These are phyloP conservation scores for Babylonia areolata DNA, from an alignment of 1,140 invertebrate species.

Conservation along the genomic window DNA sequence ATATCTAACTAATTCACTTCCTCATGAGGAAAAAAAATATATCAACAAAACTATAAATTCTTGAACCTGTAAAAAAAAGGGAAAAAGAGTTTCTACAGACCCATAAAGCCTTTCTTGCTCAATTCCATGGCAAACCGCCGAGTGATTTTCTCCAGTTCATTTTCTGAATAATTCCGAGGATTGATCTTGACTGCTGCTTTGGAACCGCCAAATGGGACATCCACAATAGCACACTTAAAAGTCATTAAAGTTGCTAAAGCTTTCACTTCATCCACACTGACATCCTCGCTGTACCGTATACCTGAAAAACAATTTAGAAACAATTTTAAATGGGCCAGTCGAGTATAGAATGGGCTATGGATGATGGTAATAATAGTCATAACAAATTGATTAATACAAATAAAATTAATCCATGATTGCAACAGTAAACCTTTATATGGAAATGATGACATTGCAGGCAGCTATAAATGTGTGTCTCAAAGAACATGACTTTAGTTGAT, in stretches of 20 bases:
- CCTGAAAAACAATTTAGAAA: constrained; percentile 79
- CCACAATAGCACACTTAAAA: constrained; percentile 96
- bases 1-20: too few relatives aligned
- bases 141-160: constrained; percentile 99
- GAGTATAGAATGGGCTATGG: too few relatives aligned
- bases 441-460: too few relatives aligned
- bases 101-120: constrained; percentile 99
- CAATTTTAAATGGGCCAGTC: background rate
- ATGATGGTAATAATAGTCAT: too few relatives aligned
- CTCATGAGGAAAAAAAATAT: too few relatives aligned
- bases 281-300: constrained; percentile 97
- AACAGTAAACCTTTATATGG: too few relatives aligned
- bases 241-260: constrained; percentile 99
- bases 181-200: constrained; percentile 99
- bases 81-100: constrained; percentile 74
- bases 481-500: too few relatives aligned
- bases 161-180: constrained; percentile 94
- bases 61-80: background rate
- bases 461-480: too few relatives aligned
- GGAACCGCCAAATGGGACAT: constrained; percentile 94
- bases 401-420: too few relatives aligned
- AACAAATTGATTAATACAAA: too few relatives aligned
- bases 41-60: too few relatives aligned
- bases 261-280: constrained; percentile 83
- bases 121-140: constrained; percentile 97